A percentile compares a stretch with the other conserved stretches of the same genome.
Evolutionary conservation across 2,888 invertebrate genomes (phyloP).

Genomic region (Chloromyia formosa): DNA sequence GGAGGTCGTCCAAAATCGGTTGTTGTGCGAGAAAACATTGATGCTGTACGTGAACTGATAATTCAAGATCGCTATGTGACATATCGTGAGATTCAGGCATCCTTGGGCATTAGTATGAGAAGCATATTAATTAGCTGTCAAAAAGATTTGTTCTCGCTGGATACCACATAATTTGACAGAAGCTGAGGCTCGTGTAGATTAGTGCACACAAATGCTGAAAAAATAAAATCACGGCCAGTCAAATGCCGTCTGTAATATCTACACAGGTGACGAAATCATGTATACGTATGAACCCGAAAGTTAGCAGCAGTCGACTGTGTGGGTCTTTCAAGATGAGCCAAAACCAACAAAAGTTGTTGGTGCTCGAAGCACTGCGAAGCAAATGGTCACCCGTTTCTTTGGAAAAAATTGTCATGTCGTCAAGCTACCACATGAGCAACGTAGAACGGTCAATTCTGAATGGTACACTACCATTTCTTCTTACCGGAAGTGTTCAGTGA

Average conservation of each 20-base stretch:
- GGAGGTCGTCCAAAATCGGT: too few relatives aligned
- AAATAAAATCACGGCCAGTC: conserved; percentile 20
- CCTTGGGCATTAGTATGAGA: too few relatives aligned
- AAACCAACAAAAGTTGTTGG: conserved; percentile 48
- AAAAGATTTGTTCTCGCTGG: neutral
- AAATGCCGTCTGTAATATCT: neutral
- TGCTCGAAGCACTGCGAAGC: conserved; percentile 48
- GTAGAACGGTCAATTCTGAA: conserved; percentile 51
- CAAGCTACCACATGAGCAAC: conserved; percentile 40
- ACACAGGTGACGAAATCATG: conserved; percentile 32
- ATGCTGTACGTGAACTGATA: neutral
- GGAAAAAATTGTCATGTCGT: conserved; percentile 14
- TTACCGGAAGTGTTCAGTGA: conserved; percentile 48
- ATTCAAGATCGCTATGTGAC: too few relatives aligned
- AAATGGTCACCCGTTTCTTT: conserved; percentile 49
- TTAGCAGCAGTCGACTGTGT: conserved; percentile 45
- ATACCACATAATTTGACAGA: neutral
- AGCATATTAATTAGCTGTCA: neutral
- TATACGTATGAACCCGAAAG: conserved; percentile 47
- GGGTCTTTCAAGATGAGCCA: conserved; percentile 47
- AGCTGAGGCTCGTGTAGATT: conserved; percentile 4
- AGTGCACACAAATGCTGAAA: conserved; percentile 19
- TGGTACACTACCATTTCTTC: conserved; percentile 33
- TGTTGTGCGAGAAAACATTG: neutral
- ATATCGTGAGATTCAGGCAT: too few relatives aligned